These are phyloP conservation scores for Caenorhabditis sp. DNA, from an alignment of 2,888 invertebrate species.

Conservation along the genomic window DNA sequence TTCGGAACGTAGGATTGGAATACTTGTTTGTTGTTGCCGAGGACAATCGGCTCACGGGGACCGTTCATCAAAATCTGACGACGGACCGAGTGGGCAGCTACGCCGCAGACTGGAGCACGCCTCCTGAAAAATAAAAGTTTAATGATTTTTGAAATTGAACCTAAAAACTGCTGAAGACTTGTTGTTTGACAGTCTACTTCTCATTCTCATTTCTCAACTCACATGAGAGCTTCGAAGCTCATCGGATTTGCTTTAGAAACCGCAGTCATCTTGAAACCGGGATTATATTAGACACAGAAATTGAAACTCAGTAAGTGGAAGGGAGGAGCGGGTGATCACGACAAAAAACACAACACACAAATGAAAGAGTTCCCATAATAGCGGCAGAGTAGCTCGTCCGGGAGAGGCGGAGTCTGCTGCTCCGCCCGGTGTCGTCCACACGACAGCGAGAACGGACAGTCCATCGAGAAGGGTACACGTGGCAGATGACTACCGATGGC, in stretches of 20 bases:
- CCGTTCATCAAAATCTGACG: constrained; percentile 21
- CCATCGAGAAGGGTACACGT: not conserved
- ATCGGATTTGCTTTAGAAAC: constrained; percentile 3
- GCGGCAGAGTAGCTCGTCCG: constrained; percentile 8
- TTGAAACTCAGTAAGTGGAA: not conserved
- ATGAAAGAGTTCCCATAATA: constrained; percentile 17
- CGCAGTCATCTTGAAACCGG: constrained; percentile 6
- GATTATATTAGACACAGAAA: not conserved
- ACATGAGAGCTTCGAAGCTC: constrained; percentile 24
- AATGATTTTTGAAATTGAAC: not conserved
- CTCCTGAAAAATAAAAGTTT: constrained; percentile 29
- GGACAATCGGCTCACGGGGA: constrained; percentile 5
- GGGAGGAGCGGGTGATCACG: no score
- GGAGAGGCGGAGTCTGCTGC: constrained; percentile 13
- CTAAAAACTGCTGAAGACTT: not conserved
- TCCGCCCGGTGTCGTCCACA: not conserved
- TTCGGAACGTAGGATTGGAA: constrained; percentile 10
- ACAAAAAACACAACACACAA: no score
- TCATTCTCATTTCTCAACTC: constrained; percentile 24
- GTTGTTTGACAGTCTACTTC: not conserved
- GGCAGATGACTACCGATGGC: not conserved
- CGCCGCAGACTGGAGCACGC: constrained; percentile 42
- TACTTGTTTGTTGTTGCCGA: constrained; percentile 18
- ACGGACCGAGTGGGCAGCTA: constrained; percentile 23
- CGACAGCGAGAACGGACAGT: not conserved